phyloP scores from a whole-genome alignment of 2,113 vertebrate genomes.

The Orycteropus afer region DNA sequence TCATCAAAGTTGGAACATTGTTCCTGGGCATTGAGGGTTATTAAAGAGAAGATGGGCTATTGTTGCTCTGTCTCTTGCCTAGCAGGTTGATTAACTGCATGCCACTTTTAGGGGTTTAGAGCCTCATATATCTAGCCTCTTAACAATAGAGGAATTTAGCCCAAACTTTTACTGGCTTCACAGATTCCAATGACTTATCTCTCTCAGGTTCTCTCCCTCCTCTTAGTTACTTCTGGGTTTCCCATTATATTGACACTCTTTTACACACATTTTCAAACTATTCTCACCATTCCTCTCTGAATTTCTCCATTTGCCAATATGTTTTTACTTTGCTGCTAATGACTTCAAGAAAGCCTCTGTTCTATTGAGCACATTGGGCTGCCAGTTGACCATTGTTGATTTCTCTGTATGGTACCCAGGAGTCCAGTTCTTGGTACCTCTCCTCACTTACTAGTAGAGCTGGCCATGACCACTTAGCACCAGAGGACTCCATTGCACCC shows the following conservation, averaged over 20 bases:
- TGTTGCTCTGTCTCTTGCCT: background rate
- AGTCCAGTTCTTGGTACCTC: background rate
- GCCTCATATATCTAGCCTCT: background rate
- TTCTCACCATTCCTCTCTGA: background rate
- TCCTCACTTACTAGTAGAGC: background rate
- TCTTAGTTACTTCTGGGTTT: background rate
- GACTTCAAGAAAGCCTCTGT: background rate
- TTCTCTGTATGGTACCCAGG: fast-evolving
- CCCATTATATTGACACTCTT: background rate
- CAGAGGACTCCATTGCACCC: background rate
- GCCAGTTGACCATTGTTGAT: background rate
- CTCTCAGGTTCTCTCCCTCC: background rate
- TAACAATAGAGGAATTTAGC: background rate
- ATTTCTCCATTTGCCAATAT: background rate
- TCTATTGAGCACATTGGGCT: background rate
- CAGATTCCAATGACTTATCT: background rate
- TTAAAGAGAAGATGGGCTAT: background rate
- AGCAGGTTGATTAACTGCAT: background rate
- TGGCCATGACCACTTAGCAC: background rate
- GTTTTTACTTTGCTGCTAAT: background rate
- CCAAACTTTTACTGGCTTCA: background rate
- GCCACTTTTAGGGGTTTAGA: background rate
- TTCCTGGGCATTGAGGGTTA: background rate
- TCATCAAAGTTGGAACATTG: background rate
- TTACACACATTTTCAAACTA: background rate